A percentile compares a stretch with the other conserved stretches of the same genome.
These are phyloP conservation scores for Vanessa tameamea DNA, from an alignment of 1,140 invertebrate genomes.

Conservation along the genomic window DNA sequence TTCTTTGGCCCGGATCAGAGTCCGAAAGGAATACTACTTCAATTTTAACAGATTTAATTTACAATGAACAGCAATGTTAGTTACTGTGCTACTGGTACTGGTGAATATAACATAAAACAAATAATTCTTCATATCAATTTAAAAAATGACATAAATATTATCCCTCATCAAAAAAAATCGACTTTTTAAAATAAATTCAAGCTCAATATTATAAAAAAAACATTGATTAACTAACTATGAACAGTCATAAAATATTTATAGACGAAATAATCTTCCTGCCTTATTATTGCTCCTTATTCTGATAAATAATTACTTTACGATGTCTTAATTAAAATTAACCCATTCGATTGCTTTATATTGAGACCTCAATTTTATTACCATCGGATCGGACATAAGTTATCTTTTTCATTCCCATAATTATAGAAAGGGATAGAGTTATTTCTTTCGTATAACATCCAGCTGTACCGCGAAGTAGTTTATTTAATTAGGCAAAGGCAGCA, in stretches of 20 bases:
- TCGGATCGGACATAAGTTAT: constrained; percentile 13
- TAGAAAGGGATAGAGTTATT: constrained; percentile 32
- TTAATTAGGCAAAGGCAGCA: constrained; percentile 61
- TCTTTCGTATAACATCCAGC: constrained; percentile 29
- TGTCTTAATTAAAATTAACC: constrained; percentile 29
- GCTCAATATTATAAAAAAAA: not conserved
- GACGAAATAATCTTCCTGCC: constrained; percentile 9
- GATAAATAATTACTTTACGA: constrained; percentile 30
- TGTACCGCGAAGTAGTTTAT: constrained; percentile 60
- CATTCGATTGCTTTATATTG: constrained; percentile 22
- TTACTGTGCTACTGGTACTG: no score
- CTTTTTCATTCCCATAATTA: constrained; percentile 33
- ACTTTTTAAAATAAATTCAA: no score
- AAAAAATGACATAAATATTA: no score
- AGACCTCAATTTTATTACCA: constrained; percentile 26
- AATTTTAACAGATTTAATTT: no score
- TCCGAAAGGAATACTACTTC: no score
- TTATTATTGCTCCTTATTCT: constrained; percentile 13
- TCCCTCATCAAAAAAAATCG: no score
- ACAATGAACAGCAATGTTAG: no score
- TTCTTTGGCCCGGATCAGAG: no score
- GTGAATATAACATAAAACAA: no score
- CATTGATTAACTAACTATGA: constrained; percentile 11
- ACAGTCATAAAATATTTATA: constrained; percentile 6
- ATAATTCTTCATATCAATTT: no score